Conservation (phyloP, 2,888 invertebrate genomes). For the Meandrusa payeni region DNA sequence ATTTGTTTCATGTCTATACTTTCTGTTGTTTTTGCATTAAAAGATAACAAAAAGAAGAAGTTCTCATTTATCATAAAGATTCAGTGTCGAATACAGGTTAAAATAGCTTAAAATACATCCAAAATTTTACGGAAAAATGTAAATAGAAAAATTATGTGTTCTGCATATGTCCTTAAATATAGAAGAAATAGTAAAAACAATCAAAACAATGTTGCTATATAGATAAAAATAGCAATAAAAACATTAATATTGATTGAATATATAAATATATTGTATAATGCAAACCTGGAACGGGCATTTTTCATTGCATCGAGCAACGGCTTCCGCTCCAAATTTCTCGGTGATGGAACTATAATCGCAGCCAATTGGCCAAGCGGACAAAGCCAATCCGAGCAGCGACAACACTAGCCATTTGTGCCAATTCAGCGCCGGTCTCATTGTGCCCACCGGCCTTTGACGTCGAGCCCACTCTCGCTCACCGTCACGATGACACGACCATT, state of each 20-base stretch:
- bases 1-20: no score
- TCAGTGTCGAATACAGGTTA: no score
- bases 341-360: conserved; percentile 78
- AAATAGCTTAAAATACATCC: no score
- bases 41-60: no score
- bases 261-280: conserved; percentile 26
- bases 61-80: no score
- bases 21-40: no score
- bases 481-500: conserved; percentile 37
- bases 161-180: no score
- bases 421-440: conserved; percentile 74
- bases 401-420: conserved; percentile 79
- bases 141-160: no score
- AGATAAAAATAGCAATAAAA: conserved; percentile 1
- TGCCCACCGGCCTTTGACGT: conserved; percentile 49
- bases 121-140: no score
- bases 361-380: conserved; percentile 78
- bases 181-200: no score
- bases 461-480: conserved; percentile 50
- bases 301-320: conserved; percentile 72
- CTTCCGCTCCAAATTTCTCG: conserved; percentile 80
- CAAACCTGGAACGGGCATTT: conserved; percentile 78
- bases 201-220: no score
- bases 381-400: conserved; percentile 78
- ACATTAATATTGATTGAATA: no score